phyloP scores from a whole-genome alignment of 2,113 vertebrate species.

The Orycteropus afer region DNA sequence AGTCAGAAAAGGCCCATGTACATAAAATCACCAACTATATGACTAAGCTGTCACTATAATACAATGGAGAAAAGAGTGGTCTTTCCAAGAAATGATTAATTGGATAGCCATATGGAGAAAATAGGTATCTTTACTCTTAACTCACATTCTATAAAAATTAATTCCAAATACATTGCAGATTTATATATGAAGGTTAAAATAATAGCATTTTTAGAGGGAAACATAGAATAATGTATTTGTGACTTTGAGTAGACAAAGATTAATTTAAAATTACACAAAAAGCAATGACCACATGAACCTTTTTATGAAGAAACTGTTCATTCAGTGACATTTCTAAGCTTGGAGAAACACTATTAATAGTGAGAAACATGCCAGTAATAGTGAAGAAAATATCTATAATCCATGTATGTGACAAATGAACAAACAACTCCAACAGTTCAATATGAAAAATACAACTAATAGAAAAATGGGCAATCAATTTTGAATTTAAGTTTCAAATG shows the following conservation, averaged over 20 bases:
- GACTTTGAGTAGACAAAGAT: not conserved
- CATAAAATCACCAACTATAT: no score
- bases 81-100: no score
- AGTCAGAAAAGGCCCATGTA: not conserved
- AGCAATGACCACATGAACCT: not conserved
- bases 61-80: fast-evolving
- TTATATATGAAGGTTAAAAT: not conserved
- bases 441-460: no score
- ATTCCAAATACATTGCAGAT: not conserved
- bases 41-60: fast-evolving
- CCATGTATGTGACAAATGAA: not conserved
- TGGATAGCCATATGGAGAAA: not conserved
- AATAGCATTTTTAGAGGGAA: not conserved
- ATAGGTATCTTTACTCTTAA: not conserved
- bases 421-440: not conserved
- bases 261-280: not conserved
- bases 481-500: no score
- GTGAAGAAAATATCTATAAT: not conserved
- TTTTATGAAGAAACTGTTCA: not conserved
- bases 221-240: not conserved
- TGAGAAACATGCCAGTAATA: no score
- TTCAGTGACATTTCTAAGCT: not conserved
- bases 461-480: no score
- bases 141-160: not conserved
- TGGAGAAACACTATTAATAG: no score